Evolutionary conservation across 2,113 vertebrate species (phyloP), one percentile per base, ranked within the genome.

Genomic region (Nycticebus coucang): DNA sequence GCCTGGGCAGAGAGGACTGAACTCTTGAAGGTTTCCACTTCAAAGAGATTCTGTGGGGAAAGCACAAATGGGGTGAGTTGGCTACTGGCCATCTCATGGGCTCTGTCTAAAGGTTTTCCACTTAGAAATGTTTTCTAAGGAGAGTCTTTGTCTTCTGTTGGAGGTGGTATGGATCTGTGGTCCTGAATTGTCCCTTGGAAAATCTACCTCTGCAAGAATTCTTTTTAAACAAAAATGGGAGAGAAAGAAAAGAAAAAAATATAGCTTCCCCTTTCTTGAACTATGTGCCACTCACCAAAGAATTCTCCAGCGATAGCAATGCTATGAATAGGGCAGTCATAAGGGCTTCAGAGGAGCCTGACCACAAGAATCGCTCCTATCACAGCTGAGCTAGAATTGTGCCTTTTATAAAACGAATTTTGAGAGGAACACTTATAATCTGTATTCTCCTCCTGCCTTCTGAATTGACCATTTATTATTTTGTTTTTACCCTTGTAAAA

Each of bases 131-230:
- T 69, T 97, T 95, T 64, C 96, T 97, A 89, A 97, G 72, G 92
- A 95, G 82, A 72, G 53, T 33, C 89, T 97, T 91, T 93, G 94
- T 95, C 87, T 74, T 81, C 79, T 69, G 92, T 45, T 45, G 89
- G 94, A 81, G 93, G 89, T 86, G 71, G 95, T 62, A 59, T 79
- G 77, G 77, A 77, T 57, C 93, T 97, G 96, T 85, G 96, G 86
- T 89, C 92, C 95, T 12, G 26, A 95, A 55, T 3, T 19, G 72
- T 94, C 50, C 88, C 84, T 69, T 64, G 86, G 95, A 96, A 97
- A 97, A 82, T 87, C 94, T 94, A 96, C 91, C 93, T 95, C 88
- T 93, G 95, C 59, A 95, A 96, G 90, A 93, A 93, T 91, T 93
- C 64, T n/a, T 55, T 81, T 50, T 50, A 50, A 50, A 55, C 50